Conservation (phyloP, 2,888 invertebrate species). For the Polydrusus tereticollis region DNA sequence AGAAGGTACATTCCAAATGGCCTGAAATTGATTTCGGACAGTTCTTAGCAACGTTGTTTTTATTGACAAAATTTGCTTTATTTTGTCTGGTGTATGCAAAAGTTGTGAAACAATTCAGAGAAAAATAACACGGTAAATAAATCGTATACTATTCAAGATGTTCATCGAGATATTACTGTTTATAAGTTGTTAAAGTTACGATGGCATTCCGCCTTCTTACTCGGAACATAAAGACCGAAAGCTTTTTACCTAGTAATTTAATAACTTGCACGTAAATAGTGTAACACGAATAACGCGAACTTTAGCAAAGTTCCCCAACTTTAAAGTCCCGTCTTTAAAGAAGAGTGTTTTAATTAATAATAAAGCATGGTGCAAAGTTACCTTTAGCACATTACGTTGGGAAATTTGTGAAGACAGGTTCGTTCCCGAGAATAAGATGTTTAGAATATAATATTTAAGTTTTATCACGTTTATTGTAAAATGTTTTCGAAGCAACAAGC, state of each 20-base stretch:
- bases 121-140: background rate
- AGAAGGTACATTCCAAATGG: no score
- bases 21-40: no score
- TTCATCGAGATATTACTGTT: background rate
- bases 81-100: no score
- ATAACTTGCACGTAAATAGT: conserved; percentile 2
- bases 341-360: conserved; percentile 18
- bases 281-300: background rate
- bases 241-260: conserved; percentile 9
- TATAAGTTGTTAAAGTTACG: background rate
- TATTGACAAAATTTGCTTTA: no score
- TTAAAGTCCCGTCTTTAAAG: background rate
- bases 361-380: background rate
- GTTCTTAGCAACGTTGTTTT: no score
- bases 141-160: background rate
- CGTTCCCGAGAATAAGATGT: no score
- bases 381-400: background rate
- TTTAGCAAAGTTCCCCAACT: background rate
- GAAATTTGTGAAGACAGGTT: background rate
- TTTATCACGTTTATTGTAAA: no score
- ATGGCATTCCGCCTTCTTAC: conserved; percentile 3
- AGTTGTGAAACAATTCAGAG: no score
- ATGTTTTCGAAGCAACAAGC: no score
- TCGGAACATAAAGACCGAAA: background rate
- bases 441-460: no score